These are phyloP conservation scores for Cettia cetti DNA, from an alignment of 2,113 vertebrate species.

Conservation along the genomic window DNA sequence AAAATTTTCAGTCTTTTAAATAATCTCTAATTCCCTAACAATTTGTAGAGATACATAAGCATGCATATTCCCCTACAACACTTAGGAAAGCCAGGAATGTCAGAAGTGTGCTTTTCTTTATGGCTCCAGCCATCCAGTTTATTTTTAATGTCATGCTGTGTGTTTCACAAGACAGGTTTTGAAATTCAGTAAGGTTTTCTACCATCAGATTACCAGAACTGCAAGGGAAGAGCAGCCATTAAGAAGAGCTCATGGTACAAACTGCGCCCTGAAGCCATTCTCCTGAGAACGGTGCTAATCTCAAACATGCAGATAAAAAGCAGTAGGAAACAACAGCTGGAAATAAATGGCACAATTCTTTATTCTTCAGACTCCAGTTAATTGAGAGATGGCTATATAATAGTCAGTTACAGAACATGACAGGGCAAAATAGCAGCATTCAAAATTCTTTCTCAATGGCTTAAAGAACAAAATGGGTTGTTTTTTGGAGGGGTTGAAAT, in stretches of 20 bases:
- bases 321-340: not conserved
- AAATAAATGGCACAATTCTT: not conserved
- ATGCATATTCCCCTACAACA: not conserved
- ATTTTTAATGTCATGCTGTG: not conserved
- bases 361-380: not conserved
- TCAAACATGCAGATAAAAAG: not conserved
- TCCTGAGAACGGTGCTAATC: not conserved
- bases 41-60: not conserved
- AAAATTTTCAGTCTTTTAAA: not conserved
- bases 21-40: not conserved
- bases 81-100: not conserved
- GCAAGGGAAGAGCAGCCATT: not conserved
- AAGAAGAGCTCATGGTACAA: not conserved
- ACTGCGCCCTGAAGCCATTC: not conserved
- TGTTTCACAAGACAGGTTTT: not conserved
- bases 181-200: not conserved
- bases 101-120: not conserved
- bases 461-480: not conserved
- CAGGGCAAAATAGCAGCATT: not conserved
- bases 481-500: not conserved
- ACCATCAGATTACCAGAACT: not conserved
- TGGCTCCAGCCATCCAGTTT: not conserved
- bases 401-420: not conserved
- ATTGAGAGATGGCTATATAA: not conserved
- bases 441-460: not conserved